A percentile compares a stretch with the other conserved stretches of the same genome.
Conservation (phyloP, 2,888 invertebrate species). For the Glomeris marginata region DNA sequence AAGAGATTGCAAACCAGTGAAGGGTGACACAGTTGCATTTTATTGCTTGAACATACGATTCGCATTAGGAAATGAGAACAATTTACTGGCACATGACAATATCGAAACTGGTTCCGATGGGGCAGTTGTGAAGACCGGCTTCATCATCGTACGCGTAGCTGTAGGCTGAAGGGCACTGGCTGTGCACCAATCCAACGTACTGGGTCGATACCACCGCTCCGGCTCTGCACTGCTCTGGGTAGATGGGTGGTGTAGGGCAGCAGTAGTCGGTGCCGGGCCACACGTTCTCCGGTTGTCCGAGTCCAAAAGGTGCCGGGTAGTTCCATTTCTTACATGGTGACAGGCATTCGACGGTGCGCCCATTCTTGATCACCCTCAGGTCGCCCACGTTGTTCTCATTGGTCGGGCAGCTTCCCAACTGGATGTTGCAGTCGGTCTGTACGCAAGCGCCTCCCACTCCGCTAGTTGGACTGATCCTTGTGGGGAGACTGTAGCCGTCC, state of each 20-base stretch:
- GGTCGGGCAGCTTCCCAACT: conserved; percentile 1
- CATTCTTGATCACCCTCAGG: conserved; percentile 4
- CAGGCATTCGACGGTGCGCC: conserved; percentile 1
- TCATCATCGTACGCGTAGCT: conserved; percentile 6
- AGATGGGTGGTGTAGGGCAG: conserved; percentile 7
- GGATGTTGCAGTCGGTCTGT: conserved; percentile 1
- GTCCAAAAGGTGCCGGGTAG: conserved; percentile 7
- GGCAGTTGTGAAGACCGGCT: conserved; percentile 3
- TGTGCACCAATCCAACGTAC: not conserved
- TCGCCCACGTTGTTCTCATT: conserved; percentile 10
- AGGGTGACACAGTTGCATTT: too few relatives aligned
- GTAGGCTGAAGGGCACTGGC: conserved; percentile 3
- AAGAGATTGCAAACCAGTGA: too few relatives aligned
- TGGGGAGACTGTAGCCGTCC: conserved; percentile 8
- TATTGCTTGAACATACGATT: too few relatives aligned
- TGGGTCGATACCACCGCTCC: conserved; percentile 3
- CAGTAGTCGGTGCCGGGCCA: conserved; percentile 3
- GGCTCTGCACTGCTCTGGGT: conserved; percentile 2
- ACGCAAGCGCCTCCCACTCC: conserved; percentile 1
- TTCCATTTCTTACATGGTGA: conserved; percentile 11
- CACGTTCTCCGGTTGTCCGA: conserved; percentile 5
- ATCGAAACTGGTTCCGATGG: conserved; percentile 3
- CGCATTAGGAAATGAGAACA: too few relatives aligned
- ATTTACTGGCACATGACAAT: not conserved
- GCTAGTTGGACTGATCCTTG: conserved; percentile 1